These are phyloP conservation scores for Amblyornis subalaris DNA, from an alignment of 2,113 vertebrate species.

Conservation along the genomic window DNA sequence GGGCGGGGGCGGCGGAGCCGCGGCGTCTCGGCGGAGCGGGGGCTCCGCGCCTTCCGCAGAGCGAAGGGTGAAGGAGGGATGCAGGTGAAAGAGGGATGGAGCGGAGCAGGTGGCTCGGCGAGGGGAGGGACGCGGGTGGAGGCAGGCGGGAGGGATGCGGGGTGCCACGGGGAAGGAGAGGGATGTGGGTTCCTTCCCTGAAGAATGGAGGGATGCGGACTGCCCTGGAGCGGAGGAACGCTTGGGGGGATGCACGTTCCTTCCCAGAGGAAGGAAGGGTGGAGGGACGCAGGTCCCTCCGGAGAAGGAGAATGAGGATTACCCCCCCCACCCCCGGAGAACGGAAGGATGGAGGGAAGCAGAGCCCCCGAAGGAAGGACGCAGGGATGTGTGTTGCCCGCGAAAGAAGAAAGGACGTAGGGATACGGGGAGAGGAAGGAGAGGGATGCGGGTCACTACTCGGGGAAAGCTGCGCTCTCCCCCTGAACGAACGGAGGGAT, in stretches of 20 bases:
- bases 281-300: not conserved
- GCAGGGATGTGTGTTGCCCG: not conserved
- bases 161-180: not conserved
- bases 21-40: not conserved
- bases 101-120: not conserved
- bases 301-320: not conserved
- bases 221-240: not conserved
- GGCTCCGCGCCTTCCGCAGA: not conserved
- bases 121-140: not conserved
- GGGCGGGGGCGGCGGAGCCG: not conserved
- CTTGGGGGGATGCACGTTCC: not conserved
- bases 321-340: not conserved
- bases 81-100: not conserved
- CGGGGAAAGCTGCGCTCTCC: not conserved
- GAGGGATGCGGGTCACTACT: not conserved
- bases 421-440: not conserved
- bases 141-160: not conserved
- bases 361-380: not conserved
- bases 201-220: not conserved
- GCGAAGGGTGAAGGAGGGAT: not conserved
- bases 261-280: not conserved
- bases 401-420: not conserved
- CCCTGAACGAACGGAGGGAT: not conserved
- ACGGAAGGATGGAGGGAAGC: not conserved
- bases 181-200: not conserved